Base-by-base conservation (phyloP, 2,888 invertebrate genomes). In the Macroteleia sp. region DNA sequence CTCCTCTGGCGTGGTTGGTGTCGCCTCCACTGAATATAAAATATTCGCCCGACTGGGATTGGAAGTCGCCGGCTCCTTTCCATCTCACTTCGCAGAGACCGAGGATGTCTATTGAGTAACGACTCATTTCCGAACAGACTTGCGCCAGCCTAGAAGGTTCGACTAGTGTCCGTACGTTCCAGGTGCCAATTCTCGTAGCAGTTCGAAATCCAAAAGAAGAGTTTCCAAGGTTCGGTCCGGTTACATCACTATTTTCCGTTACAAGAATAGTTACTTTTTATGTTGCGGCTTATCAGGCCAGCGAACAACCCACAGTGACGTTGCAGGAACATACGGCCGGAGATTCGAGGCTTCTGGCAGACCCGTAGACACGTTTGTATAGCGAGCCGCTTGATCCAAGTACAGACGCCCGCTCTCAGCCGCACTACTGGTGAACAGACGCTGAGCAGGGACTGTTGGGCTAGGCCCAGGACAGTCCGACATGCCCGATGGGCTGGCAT, bases 201-300 rank as follows among this genome's bases (percentile, higher is more conserved):
- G 48, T 48, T 30, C 30, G 16, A 32, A 1, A 19, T 30, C 28
- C 17, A 50, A 50, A 42, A 19, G 30, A 30, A 14, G 17, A 14
- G 9, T 52, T 36, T 1, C 50, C 50, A 50, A 19, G 10, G 12
- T 56, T 41, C 56, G 16, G 57, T 57, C 42, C 19, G 30, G 16
- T 57, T 57, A n/a, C 30, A 12, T 57, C 28, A 17, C 30, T 41
- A 6, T 30, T 59, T 59, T n/a, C 36, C n/a, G 57, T 30, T 44
- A 32, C 44, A 9, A 4, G n/a, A 32, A 44, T 59, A 20, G 19
- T 28, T 59, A n/a, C 0, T 59, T 59, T 57, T 44, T 59, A 46
- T 34, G 9, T 14, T 61, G 46, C 17, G 61, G 36, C 61, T 61
- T 61, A 61, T 61, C 46, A 12, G 61, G 46, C 46, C 36, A 48